Evolutionary conservation across 30 jellyfish, hydroid and myxozoan species (phyloP), one percentile per base, ranked within the genome.

Genomic region (Cassiopea xamachana): DNA sequence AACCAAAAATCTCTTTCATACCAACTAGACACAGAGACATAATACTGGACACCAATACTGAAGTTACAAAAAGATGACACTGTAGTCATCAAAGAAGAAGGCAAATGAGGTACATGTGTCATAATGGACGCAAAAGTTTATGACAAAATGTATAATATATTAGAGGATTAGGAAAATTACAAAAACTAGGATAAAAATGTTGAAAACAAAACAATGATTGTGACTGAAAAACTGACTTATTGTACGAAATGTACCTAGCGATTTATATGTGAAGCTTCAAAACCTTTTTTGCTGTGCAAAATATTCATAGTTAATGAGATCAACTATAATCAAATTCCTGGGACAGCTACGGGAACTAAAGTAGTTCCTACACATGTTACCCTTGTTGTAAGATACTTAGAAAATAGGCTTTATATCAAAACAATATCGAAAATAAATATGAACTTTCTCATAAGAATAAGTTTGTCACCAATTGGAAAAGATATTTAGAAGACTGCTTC

Each of bases 401-500:
- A 81, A 81, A 81, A 43, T 7, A 81, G 27, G 12, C 50, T 81
- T 8, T 60, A 81, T 60, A 27, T 27, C 39, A 27, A 27, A 15
- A 43, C 44, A 7, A 60, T 13, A 64, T 81, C 19, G 80, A 61
- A 44, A 68, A 59, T 16, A 60, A 18, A 14, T 81, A 60, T 61
- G 90, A 69, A 10, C n/a, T 61, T 1, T 7, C 45, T 6, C 27
- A 27, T 16, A 61, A 45, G 46, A 43, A 45, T 16, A 18, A 60
- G 16, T 60, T 60, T 44, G 61, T 19, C 64, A 55, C 7, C 7
- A 60, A 67, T 6, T 81, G 90, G 90, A 43, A 79, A 43, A 19
- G 81, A 81, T 60, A 81, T 27, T 79, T 81, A 39, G 90, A 81
- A 27, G 90, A 81, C 50, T 81, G 90, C 44, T 81, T 81, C 81